A percentile compares a stretch with the other conserved stretches of the same genome.
Evolutionary conservation across 2,888 invertebrate genomes (phyloP).

Genomic region (Pseudococcus viburni): DNA sequence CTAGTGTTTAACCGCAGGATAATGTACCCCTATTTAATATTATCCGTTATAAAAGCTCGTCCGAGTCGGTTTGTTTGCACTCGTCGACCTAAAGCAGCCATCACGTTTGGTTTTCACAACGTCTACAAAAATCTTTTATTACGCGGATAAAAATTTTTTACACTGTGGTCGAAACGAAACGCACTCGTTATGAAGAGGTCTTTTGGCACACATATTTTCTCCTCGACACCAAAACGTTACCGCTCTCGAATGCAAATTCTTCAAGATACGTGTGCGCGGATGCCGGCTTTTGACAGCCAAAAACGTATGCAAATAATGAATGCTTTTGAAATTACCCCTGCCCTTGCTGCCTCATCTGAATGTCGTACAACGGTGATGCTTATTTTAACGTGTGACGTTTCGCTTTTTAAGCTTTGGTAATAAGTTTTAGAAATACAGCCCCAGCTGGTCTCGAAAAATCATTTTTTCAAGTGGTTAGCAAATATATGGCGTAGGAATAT

Average conservation of each 20-base stretch:
- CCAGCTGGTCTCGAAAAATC: not conserved
- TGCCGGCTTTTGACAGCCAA: constrained; percentile 32
- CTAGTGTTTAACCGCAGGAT: constrained; percentile 26
- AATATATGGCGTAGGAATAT: not conserved
- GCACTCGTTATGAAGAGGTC: not conserved
- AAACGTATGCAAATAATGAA: constrained; percentile 36
- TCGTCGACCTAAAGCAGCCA: constrained; percentile 10
- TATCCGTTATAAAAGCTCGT: constrained; percentile 6
- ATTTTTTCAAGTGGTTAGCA: not conserved
- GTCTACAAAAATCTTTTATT: constrained; percentile 34
- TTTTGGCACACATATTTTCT: constrained; percentile 40
- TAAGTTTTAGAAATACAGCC: not conserved
- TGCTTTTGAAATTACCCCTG: not conserved
- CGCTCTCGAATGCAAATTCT: not conserved
- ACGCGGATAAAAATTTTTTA: not conserved
- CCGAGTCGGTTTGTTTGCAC: constrained; percentile 7
- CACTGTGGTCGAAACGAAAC: not conserved
- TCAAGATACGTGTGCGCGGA: constrained; percentile 33
- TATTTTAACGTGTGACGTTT: not conserved
- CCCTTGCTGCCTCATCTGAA: too few relatives aligned
- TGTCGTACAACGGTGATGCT: not conserved
- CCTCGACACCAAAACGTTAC: not conserved
- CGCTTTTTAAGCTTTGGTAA: not conserved
- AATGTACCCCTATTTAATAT: constrained; percentile 32
- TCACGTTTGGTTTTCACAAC: not conserved